Evolutionary conservation across 2,888 invertebrate species (phyloP), one percentile per base, ranked within the genome.

Genomic region (Drosophila infuscata): DNA sequence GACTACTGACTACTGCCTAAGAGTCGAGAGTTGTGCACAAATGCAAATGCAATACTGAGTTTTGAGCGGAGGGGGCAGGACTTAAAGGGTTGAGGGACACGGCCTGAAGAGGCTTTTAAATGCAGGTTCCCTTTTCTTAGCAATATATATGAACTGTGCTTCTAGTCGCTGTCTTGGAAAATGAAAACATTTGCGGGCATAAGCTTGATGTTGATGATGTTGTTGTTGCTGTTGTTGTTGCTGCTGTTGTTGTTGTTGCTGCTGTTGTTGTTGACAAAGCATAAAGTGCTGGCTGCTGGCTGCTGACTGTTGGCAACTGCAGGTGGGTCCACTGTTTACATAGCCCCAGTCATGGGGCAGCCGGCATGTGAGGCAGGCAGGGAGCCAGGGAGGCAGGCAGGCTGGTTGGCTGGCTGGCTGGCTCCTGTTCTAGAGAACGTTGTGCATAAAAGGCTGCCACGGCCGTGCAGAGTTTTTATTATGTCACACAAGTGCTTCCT

Each of bases 401-500:
- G 15, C 51, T 25, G 41, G 53, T 25, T 46, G 20, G 20, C 1
- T 20, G 6, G 12, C 43, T 43, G 20, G 7, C 17, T 36, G 35
- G 17, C 41, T 57, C 41, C 61, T 36, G 32, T 29, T 38, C 41
- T 51, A 33, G 43, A 58, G 58, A n/a, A 58, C 38, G 32, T 30
- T 30, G 57, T 59, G 61, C 58, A 70, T 70, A 64, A 76, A 76
- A 46, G 73, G 17, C 66, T 64, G 32, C 65, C 56, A 67, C 25
- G 76, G 58, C 70, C 17, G 57, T 76, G 52, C 69, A 56, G 79
- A 64, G 77, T 82, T 83, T 88, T 84, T 88, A 88, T 86, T 86
- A 88, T 86, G 87, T 88, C 81, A 82, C 81, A 88, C 87, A 86
- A 86, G 86, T 88, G 87, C 89, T 88, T 86, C 84, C 88, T 88